phyloP scores from a whole-genome alignment of 1,140 invertebrate genomes.

The Plectrocnemia conspersa region DNA sequence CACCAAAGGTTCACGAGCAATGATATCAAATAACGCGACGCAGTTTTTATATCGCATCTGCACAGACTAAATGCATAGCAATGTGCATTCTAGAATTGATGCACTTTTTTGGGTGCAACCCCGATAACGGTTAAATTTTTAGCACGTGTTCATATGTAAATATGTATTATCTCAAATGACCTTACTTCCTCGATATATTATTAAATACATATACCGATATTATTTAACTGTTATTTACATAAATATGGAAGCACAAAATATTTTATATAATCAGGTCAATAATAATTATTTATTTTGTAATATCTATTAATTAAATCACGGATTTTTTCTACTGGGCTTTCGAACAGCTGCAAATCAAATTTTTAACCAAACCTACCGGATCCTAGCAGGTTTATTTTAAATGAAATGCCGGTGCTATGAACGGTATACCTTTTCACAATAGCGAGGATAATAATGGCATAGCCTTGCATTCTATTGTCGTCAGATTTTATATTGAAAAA shows the following conservation, averaged over 20 bases:
- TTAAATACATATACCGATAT: too few relatives aligned
- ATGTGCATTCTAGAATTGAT: slow-evolving; percentile 19
- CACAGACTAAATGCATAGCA: slow-evolving; percentile 16
- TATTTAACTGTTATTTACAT: too few relatives aligned
- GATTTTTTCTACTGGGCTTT: too few relatives aligned
- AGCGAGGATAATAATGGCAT: slow-evolving; percentile 7
- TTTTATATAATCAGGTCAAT: too few relatives aligned
- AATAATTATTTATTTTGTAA: too few relatives aligned
- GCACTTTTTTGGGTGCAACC: slow-evolving; percentile 14
- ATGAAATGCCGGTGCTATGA: slow-evolving; percentile 1
- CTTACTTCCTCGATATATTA: too few relatives aligned
- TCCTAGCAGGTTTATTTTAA: slow-evolving; percentile 11
- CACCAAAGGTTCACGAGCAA: not conserved
- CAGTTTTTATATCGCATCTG: slow-evolving; percentile 17
- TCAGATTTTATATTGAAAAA: slow-evolving; percentile 28
- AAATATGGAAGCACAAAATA: too few relatives aligned
- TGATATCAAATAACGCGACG: not conserved
- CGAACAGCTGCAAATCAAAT: too few relatives aligned
- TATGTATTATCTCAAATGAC: too few relatives aligned
- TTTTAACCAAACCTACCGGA: too few relatives aligned
- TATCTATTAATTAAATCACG: too few relatives aligned
- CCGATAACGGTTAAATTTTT: slow-evolving; percentile 15
- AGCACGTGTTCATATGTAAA: slow-evolving; percentile 23
- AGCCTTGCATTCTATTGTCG: slow-evolving; percentile 26
- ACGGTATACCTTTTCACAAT: slow-evolving; percentile 19